Evolutionary conservation across 2,888 invertebrate genomes (phyloP).

Genomic region (Dolichopus griseipennis): DNA sequence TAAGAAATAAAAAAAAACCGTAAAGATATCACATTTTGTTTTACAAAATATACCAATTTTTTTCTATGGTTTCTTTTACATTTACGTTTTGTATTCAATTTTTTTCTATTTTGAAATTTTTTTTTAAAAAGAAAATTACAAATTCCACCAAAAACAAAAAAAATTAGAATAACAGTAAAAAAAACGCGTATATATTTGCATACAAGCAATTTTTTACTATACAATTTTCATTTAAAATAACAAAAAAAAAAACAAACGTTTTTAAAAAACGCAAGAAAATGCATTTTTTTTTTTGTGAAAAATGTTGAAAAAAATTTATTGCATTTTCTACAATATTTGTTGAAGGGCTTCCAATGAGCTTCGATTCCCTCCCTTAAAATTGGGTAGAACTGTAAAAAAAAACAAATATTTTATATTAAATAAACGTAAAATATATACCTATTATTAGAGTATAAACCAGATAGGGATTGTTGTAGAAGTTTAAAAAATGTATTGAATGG

Average conservation of each 20-base stretch:
- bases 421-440: no score
- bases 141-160: no score
- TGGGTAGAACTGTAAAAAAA: no score
- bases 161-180: background rate
- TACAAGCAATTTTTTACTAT: background rate
- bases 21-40: background rate
- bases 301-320: background rate
- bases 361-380: no score
- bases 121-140: no score
- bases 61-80: background rate
- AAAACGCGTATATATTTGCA: background rate
- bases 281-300: background rate
- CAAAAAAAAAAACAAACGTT: background rate
- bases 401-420: no score
- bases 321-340: background rate
- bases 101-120: background rate
- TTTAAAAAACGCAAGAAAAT: no score
- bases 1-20: background rate
- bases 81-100: background rate
- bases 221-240: background rate
- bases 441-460: no score
- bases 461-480: no score
- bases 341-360: background rate
- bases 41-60: background rate
- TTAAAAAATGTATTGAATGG: no score